Percentiles rank a stretch among this genome's conserved stretches.
phyloP scores from a whole-genome alignment of 2,113 vertebrate species.

The Eidolon helvum region DNA sequence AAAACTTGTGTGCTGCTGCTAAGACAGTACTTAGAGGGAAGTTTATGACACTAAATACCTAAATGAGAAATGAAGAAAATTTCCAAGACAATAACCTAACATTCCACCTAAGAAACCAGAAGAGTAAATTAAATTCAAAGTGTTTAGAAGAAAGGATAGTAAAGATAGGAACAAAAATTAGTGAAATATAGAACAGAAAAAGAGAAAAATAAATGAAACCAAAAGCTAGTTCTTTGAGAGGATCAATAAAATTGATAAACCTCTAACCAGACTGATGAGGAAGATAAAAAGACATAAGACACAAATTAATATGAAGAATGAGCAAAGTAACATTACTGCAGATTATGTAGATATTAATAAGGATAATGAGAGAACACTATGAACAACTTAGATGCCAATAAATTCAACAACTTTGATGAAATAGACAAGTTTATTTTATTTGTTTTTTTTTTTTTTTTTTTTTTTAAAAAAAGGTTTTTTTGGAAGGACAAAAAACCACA shows the following conservation, averaged over 20 bases:
- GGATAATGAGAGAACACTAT: too few species aligned
- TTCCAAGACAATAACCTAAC: neutral
- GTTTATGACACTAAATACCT: neutral
- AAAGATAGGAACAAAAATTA: neutral
- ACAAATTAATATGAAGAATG: too few species aligned
- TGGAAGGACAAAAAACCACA: too few species aligned
- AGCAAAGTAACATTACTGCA: too few species aligned
- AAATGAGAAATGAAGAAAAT: neutral
- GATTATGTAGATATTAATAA: too few species aligned
- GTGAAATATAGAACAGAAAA: conserved; percentile 10
- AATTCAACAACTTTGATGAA: too few species aligned
- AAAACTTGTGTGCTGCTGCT: neutral
- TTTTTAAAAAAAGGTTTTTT: neutral
- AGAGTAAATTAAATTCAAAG: neutral
- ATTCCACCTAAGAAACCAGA: neutral
- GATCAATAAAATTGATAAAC: neutral
- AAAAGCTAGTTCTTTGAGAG: neutral
- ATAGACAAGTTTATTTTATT: too few species aligned
- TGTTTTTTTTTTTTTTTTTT: too few species aligned
- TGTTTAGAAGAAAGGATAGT: neutral
- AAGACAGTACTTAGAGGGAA: neutral
- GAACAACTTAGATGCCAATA: too few species aligned
- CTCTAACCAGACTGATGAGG: neutral
- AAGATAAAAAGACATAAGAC: neutral
- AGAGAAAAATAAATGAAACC: neutral